Evolutionary conservation across 1,140 invertebrate species (phyloP).

Genomic region (Ericerus pela): DNA sequence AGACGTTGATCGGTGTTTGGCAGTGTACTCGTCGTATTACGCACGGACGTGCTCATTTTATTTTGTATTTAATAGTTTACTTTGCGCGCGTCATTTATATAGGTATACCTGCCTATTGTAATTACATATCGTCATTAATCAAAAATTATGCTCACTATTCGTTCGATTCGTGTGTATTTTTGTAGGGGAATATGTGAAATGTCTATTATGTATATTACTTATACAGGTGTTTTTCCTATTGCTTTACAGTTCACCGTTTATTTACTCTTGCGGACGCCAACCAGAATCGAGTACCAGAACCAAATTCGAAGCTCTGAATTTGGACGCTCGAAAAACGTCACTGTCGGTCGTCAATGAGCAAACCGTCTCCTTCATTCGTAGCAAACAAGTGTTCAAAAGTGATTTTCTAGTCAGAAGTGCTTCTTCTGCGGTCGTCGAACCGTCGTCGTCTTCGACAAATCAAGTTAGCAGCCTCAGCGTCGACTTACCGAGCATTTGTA

Average conservation of each 20-base stretch:
- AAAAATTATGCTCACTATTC: no score
- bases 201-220: no score
- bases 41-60: no score
- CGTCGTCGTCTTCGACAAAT: not conserved
- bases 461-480: not conserved
- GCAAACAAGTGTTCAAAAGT: slow-evolving; percentile 4
- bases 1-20: no score
- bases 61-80: no score
- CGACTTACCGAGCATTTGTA: not conserved
- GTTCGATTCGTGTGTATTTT: no score
- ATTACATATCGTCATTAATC: no score
- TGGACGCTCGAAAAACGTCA: not conserved
- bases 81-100: no score
- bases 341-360: not conserved
- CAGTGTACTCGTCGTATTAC: no score
- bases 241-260: not conserved
- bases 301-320: not conserved
- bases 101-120: no score
- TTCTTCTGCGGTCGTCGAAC: not conserved
- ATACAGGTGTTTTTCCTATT: no score
- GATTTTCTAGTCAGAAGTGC: slow-evolving; percentile 6
- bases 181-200: no score
- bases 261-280: not conserved
- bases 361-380: not conserved
- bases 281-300: not conserved